Conservation (phyloP, 2,888 invertebrate genomes). For the Agonum fuliginosum region DNA sequence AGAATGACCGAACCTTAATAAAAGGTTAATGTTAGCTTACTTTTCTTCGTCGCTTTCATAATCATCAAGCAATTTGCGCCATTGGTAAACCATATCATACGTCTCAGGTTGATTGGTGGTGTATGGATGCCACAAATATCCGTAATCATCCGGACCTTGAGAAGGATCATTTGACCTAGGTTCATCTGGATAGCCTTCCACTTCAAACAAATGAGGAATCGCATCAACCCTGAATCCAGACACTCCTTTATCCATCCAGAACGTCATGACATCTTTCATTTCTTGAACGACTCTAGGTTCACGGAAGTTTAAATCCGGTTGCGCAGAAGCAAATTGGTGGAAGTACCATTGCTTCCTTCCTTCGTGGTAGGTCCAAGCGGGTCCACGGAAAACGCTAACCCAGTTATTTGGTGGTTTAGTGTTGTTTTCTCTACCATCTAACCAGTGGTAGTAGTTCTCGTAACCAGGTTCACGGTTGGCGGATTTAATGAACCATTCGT, state of each 20-base stretch:
- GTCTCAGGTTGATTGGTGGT: constrained; percentile 77
- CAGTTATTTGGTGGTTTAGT: constrained; percentile 84
- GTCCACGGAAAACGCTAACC: constrained; percentile 77
- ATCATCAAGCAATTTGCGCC: constrained; percentile 79
- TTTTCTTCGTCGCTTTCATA: constrained; percentile 71
- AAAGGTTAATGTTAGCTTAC: no score
- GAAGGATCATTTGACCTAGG: constrained; percentile 75
- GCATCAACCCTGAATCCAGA: constrained; percentile 85
- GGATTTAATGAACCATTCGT: constrained; percentile 86
- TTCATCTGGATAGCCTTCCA: constrained; percentile 75
- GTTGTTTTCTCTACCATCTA: constrained; percentile 74
- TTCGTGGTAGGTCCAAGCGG: constrained; percentile 77
- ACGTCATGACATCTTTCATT: constrained; percentile 80
- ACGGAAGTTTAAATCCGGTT: constrained; percentile 88
- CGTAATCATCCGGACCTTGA: constrained; percentile 65
- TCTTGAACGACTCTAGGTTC: constrained; percentile 81
- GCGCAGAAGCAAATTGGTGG: constrained; percentile 77
- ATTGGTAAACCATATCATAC: constrained; percentile 80
- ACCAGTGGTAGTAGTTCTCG: constrained; percentile 83
- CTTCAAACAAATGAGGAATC: constrained; percentile 78
- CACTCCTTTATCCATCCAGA: constrained; percentile 85
- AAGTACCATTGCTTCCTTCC: constrained; percentile 82
- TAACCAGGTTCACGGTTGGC: constrained; percentile 77
- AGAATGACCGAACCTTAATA: no score
- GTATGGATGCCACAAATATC: constrained; percentile 78